phyloP scores from a whole-genome alignment of 1,140 invertebrate genomes.

The Muscidifurax raptorellus region DNA sequence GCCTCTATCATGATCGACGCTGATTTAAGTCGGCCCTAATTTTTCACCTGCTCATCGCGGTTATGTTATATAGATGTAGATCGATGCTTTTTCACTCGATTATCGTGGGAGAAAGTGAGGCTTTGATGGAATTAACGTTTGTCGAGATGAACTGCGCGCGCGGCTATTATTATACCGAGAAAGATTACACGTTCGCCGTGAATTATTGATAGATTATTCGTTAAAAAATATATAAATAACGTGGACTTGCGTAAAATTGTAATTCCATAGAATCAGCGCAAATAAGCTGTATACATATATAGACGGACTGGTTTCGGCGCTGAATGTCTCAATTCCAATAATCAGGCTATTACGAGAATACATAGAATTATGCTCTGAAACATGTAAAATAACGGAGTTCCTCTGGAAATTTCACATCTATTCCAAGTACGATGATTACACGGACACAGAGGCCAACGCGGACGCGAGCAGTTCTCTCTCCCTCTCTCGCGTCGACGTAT shows the following conservation, averaged over 20 bases:
- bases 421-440: constrained; percentile 15
- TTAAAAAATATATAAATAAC: not conserved
- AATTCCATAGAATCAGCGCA: not conserved
- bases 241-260: not conserved
- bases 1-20: not conserved
- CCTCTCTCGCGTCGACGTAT: no score
- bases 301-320: not conserved
- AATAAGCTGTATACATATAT: not conserved
- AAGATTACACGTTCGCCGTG: not conserved
- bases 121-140: not conserved
- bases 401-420: not conserved
- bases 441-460: no score
- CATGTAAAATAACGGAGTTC: not conserved
- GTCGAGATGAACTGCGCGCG: not conserved
- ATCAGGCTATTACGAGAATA: not conserved
- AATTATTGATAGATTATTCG: not conserved
- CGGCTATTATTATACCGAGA: not conserved
- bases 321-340: constrained; percentile 17
- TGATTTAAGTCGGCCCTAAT: not conserved
- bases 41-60: not conserved
- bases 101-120: not conserved
- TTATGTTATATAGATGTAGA: not conserved
- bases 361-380: constrained; percentile 12
- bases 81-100: not conserved
- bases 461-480: no score